Percentiles rank a stretch among this genome's conserved stretches.
Conservation (phyloP, 2,888 invertebrate species). For the Dryomyza anilis region DNA sequence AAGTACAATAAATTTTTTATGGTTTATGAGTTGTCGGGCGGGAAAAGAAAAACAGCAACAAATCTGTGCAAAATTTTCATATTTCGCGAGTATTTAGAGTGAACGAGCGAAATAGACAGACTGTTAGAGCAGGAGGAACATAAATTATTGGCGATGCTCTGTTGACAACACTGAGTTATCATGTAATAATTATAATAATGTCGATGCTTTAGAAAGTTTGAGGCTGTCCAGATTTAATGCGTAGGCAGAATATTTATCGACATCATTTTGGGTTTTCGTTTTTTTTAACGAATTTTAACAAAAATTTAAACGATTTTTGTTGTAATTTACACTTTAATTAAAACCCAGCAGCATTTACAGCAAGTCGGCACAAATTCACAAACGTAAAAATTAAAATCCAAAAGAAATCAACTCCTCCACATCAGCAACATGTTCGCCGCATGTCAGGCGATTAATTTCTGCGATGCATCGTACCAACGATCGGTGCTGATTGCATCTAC, state of each 20-base stretch:
- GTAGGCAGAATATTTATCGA: background rate
- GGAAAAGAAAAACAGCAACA: conserved; percentile 3
- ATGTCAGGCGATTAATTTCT: conserved; percentile 12
- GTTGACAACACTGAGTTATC: conserved; percentile 32
- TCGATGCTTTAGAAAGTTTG: background rate
- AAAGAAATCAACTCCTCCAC: conserved; percentile 11
- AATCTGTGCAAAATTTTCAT: background rate
- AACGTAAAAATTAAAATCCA: background rate
- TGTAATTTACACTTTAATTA: conserved; percentile 4
- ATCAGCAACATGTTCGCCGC: conserved; percentile 11
- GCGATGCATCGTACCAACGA: background rate
- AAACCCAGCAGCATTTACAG: background rate
- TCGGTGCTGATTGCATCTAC: conserved; percentile 12
- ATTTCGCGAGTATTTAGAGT: background rate
- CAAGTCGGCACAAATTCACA: background rate
- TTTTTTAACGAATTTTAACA: background rate
- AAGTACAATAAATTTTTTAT: conserved; percentile 14
- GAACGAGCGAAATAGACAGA: background rate
- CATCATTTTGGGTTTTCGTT: background rate
- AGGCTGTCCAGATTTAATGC: background rate
- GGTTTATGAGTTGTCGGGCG: conserved; percentile 8
- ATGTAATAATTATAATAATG: conserved; percentile 27
- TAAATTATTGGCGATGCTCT: conserved; percentile 27
- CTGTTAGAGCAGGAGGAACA: background rate
- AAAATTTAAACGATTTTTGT: background rate